Evolutionary conservation across 2,797 vertebrate genomes (phyloP), one percentile per base, ranked within the genome.

Genomic region (Eidolon dupreanum): DNA sequence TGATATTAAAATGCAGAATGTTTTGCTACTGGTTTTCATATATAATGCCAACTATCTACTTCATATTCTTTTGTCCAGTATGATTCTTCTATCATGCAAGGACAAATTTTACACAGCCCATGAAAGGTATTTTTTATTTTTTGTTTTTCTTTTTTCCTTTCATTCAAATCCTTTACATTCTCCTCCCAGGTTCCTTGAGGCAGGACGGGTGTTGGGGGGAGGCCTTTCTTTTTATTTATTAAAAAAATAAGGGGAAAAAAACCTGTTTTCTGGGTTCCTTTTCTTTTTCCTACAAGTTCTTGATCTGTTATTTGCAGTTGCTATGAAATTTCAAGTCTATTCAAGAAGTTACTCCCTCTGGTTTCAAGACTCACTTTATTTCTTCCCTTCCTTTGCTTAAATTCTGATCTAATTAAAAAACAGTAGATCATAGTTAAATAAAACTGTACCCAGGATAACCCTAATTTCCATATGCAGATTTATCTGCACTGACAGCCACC

Each of bases 391-490:
- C 95, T 98, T 98, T 98, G 98, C 98, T 98, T 98, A 97, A 98
- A 97, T 98, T 98, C 98, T 98, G 95, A 95, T 98, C 98, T 98
- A 98, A 99, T 99, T 98, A 98, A 98, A 98, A 98, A 98, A 65
- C 98, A 99, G 98, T 98, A 98, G 98, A 98, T 98, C 98, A 98
- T 98, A 98, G 98, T 99, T 99, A 98, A 99, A 99, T 99, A 98
- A 99, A 99, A 99, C 99, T 98, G 98, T 98, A 99, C 98, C 98
- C 99, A 98, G 98, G 98, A 99, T 99, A 99, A 99, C 98, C 98
- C 99, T 99, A 97, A 99, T 99, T 99, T 99, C 99, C 99, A 99
- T 99, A 99, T 99, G 99, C 99, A 99, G 99, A 99, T 99, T 99
- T 98, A 98, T 99, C 98, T 99, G 99, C 98, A 98, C 98, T 99